Conservation (phyloP, 2,888 invertebrate species). For the Lottia scabra region DNA sequence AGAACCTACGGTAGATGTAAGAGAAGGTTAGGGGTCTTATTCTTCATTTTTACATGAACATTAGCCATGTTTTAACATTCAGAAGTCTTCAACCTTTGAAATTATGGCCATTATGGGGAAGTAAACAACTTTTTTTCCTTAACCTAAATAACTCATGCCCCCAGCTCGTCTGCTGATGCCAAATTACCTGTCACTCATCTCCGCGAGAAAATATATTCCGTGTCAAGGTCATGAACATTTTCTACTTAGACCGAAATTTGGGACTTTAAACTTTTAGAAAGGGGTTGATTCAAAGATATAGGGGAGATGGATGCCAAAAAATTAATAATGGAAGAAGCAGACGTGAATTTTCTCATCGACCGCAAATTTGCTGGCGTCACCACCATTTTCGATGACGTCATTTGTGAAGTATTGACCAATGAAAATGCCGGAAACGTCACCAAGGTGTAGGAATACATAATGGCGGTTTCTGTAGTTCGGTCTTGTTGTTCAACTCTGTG, state of each 20-base stretch:
- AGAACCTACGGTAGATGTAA: too few species aligned
- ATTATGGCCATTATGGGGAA: too few species aligned
- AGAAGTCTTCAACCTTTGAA: too few species aligned
- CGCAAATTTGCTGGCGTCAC: constrained; percentile 32
- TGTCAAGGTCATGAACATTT: background rate
- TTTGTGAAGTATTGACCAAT: constrained; percentile 34
- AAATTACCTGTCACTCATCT: background rate
- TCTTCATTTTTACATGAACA: too few species aligned
- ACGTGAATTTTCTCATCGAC: background rate
- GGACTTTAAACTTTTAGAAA: too few species aligned
- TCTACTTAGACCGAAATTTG: too few species aligned
- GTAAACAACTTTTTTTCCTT: too few species aligned
- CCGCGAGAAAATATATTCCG: background rate
- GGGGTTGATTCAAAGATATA: too few species aligned
- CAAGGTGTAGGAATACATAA: constrained; percentile 44
- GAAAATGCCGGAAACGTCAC: constrained; percentile 21
- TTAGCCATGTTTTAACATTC: too few species aligned
- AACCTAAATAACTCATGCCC: background rate
- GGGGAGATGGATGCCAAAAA: background rate
- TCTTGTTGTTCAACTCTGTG: constrained; percentile 59
- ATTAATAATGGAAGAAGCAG: too few species aligned
- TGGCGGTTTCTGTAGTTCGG: constrained; percentile 39
- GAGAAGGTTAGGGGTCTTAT: too few species aligned
- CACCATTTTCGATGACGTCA: constrained; percentile 46
- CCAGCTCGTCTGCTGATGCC: background rate